Conservation (phyloP, 2,797 vertebrate species). For the Menidia menidia region DNA sequence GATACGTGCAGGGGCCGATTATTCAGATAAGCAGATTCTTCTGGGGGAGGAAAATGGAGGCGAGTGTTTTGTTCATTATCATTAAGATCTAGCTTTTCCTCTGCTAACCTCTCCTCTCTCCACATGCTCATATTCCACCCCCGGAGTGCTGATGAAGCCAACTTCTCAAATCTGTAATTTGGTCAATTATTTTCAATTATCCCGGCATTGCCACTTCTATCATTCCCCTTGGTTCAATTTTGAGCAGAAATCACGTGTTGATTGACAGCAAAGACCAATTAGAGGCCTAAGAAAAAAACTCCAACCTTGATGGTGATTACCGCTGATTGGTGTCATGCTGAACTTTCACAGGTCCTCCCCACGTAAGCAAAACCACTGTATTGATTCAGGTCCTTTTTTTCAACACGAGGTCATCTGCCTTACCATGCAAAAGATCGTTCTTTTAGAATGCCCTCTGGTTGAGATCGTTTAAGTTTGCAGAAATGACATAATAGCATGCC, state of each 20-base stretch:
- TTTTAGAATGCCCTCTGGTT: constrained; percentile 26
- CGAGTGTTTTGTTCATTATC: constrained; percentile 83
- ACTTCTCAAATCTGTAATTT: constrained; percentile 81
- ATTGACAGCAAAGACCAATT: constrained; percentile 85
- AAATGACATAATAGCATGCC: constrained; percentile 46
- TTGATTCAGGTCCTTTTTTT: constrained; percentile 45
- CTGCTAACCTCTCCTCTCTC: constrained; percentile 71
- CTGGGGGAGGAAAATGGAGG: constrained; percentile 73
- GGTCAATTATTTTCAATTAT: constrained; percentile 88
- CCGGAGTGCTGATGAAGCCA: constrained; percentile 78
- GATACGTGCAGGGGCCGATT: constrained; percentile 73
- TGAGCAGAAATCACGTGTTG: constrained; percentile 84
- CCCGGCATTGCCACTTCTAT: constrained; percentile 76
- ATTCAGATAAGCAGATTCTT: constrained; percentile 78
- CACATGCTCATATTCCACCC: constrained; percentile 73
- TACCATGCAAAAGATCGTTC: constrained; percentile 22
- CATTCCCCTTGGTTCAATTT: constrained; percentile 79
- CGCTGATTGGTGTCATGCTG: constrained; percentile 80
- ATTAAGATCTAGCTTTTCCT: constrained; percentile 77
- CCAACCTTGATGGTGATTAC: constrained; percentile 78
- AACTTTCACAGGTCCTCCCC: constrained; percentile 61
- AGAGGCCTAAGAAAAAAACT: constrained; percentile 70
- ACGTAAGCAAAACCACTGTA: constrained; percentile 42
- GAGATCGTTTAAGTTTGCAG: constrained; percentile 31
- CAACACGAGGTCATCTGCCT: constrained; percentile 8